Evolutionary conservation across 2,888 invertebrate genomes (phyloP), one percentile per base, ranked within the genome.

Genomic region (Mesoligia furuncula): DNA sequence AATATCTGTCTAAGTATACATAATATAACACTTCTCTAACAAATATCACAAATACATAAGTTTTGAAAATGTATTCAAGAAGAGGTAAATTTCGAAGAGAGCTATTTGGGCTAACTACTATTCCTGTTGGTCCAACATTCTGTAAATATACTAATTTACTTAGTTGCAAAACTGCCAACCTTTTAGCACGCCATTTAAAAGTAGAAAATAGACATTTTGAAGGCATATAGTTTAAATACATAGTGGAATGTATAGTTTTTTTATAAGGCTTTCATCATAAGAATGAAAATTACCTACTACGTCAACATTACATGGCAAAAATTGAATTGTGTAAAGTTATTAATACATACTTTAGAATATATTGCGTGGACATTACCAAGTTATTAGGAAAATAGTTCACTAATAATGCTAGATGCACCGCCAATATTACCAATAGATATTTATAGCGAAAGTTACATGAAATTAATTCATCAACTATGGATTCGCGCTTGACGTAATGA

Each of bases 211-310:
- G 92, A 92, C 90, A 92, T 91, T 93, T 93, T 85, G 88, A 95
- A 95, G 94, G 94, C 94, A 93, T 90, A 92, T 90, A 91, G 87
- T 89, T 90, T 94, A 95, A 96, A 95, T 95, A 96, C 94, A 94
- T 71, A 94, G 91, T 96, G 96, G 96, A 96, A 96, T 96, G 96
- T 96, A 95, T 93, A 95, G 93, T 93, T 90, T 87, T 89, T 93
- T 90, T 87, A 89, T 92, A 96, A 96, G 95, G 96, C 95, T 93
- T 93, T 93, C 89, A 89, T 96, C 95, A 96, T 96, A 96, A 96
- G 96, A 94, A 92, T 92, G 91, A 94, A 92, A 91, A 92, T 91
- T 90, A 90, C 86, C 88, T 90, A 87, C 80, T 86, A 86, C 77
- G 68, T 84, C 80, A 85, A 85, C 78, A 81, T 83, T 77, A 82